Base-by-base conservation (phyloP, 2,797 vertebrate genomes). In the Sphaeramia orbicularis region DNA sequence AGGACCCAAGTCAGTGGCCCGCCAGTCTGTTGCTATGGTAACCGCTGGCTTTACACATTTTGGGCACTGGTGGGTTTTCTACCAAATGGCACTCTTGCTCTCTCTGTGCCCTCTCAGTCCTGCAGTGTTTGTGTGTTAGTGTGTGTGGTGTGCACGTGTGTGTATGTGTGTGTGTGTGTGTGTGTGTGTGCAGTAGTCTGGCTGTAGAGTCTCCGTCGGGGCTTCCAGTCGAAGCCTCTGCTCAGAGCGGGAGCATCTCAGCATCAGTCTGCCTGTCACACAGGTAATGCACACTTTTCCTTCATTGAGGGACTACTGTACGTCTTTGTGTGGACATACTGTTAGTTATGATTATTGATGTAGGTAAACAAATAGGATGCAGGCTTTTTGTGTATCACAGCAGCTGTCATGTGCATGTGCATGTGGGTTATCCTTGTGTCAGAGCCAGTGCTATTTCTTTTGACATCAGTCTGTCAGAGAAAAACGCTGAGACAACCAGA, bases 1-100 rank as follows among this genome's bases (percentile, higher is more conserved):
- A 76, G 85, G 87, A 78, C 81, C 60, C 65, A 75, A 84, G 67
- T 73, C 74, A 63, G 56, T 79, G 69, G 73, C 68, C 81, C 64
- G 8, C 72, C 78, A 71, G 86, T 76, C 61, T 36, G 96, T 98
- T 97, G 85, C 95, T 88, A 95, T 94, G 95, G 93, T 91, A 96
- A 98, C 96, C 60, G 58, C 65, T 93, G 88, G 85, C 87, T 84
- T 87, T 78, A 70, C 83, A 69, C 78, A 86, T 90, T 94, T 94
- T 89, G 75, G 87, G 79, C 84, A 83, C 76, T 65, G 83, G 64
- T 80, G 89, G 77, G 67, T 89, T 58, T 83, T 63, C 57, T 52
- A 80, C 78, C 80, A 51, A 88, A 74, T 64, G 65, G 59, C 84
- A 71, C 75, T 84, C 77, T 76, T 76, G 65, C 78, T 85, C 76